These are phyloP conservation scores for Plagodis pulveraria DNA, from an alignment of 2,888 invertebrate species.

Conservation along the genomic window DNA sequence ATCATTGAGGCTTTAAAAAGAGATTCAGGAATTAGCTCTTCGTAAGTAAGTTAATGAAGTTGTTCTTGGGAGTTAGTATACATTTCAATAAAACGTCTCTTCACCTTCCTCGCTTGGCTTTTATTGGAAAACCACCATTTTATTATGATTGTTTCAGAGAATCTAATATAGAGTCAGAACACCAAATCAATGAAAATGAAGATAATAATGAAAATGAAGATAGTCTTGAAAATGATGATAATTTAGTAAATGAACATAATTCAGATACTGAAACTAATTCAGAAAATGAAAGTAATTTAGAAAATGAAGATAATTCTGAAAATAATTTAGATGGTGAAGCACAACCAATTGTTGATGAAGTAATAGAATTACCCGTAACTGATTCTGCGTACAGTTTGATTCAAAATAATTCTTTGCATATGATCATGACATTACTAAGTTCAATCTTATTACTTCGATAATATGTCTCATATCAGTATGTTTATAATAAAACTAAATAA, in stretches of 20 bases:
- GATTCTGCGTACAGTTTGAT: slow-evolving; percentile 11
- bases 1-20: slow-evolving; percentile 50
- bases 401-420: slow-evolving; percentile 3
- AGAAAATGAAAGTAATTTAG: background rate
- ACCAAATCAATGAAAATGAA: background rate
- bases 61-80: background rate
- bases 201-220: background rate
- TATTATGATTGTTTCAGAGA: background rate
- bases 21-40: slow-evolving; percentile 14
- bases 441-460: background rate
- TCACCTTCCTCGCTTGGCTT: background rate
- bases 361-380: background rate
- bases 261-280: background rate
- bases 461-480: too few relatives aligned
- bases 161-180: background rate
- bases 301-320: background rate
- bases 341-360: background rate
- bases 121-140: background rate
- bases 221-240: background rate
- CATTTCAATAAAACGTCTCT: background rate
- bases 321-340: background rate
- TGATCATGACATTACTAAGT: slow-evolving; percentile 3
- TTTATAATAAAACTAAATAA: too few relatives aligned
- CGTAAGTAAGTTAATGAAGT: slow-evolving; percentile 2
- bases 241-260: background rate